Evolutionary conservation across 37 sponge, comb jelly and placozoan species (phyloP).

Genomic region (Agelas oroides): DNA sequence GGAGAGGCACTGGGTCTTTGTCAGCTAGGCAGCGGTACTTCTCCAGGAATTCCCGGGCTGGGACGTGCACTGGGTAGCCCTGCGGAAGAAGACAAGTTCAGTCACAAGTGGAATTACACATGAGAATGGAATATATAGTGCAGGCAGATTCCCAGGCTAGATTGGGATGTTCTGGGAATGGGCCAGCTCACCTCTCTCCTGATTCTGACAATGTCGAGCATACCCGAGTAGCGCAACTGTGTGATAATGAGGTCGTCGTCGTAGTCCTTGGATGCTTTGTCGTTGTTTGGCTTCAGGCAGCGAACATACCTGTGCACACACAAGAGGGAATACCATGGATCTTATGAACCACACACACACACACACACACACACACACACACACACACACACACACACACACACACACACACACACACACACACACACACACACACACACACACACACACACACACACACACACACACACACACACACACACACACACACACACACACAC

Average conservation of each 20-base stretch:
- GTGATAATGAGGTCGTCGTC: constrained; percentile 91
- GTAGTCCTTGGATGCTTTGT: constrained; percentile 57
- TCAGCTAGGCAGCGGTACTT: constrained; percentile 92
- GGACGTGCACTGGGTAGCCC: constrained; percentile 95
- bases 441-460: background rate
- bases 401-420: background rate
- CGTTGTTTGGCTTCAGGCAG: constrained; percentile 91
- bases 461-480: background rate
- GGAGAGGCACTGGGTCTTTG: constrained; percentile 69
- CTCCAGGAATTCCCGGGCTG: constrained; percentile 83
- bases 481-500: background rate
- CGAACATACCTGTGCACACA: constrained; percentile 78
- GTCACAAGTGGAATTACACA: background rate
- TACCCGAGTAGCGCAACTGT: constrained; percentile 94
- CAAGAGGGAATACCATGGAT: background rate
- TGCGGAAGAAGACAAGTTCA: background rate
- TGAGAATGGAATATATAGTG: too few relatives aligned
- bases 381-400: background rate
- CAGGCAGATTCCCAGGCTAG: too few relatives aligned
- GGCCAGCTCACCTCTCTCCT: constrained; percentile 75
- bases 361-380: background rate
- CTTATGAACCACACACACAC: background rate
- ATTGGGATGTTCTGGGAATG: background rate
- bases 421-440: background rate
- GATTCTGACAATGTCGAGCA: constrained; percentile 93